Base-by-base conservation (phyloP, 2,797 vertebrate species). In the Serranus cabrilla region DNA sequence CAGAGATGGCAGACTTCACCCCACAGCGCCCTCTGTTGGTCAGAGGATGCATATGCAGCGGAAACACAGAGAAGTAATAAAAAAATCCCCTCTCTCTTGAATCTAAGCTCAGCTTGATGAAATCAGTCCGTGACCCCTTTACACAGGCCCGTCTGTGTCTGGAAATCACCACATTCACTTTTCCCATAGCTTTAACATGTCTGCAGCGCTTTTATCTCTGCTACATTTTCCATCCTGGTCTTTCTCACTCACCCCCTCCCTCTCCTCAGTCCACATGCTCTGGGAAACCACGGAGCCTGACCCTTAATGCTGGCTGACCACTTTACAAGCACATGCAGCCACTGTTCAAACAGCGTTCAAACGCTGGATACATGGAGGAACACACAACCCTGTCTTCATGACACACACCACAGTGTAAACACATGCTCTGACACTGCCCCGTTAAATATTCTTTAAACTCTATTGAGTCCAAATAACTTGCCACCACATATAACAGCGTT, bases 231-330 rank as follows among this genome's bases (percentile, higher is more conserved):
- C 55, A 17, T 58, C 45, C 7, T 21, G n/a, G 11, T 42, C 6
- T 66, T 57, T 51, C 17, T 34, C 13, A 23, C 5, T 8, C 54
- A 7, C 5, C 34, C 34, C 34, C n/a, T 67, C 11, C 34, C 13
- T 34, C 10, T 34, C 12, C 34, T 67, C 21, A 11, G 34, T 47
- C n/a, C 23, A 52, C 25, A 58, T 23, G 20, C 43, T 55, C 18
- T 49, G 50, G 31, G 65, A 79, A 77, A 55, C 51, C 73, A n/a
- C 58, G 7, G 58, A 69, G 55, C 43, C 37, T 74, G 69, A 79
- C 75, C 81, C 58, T 67, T 52, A 21, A 42, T 14, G 67, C 71
- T 65, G 60, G 17, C 60, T 52, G 63, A 74, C 73, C 23, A 14
- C 27, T 77, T 62, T 23, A 70, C 66, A 57, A 60, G 73, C 67